These are phyloP conservation scores for Unio delphinus DNA, from an alignment of 2,888 invertebrate genomes.

Conservation along the genomic window DNA sequence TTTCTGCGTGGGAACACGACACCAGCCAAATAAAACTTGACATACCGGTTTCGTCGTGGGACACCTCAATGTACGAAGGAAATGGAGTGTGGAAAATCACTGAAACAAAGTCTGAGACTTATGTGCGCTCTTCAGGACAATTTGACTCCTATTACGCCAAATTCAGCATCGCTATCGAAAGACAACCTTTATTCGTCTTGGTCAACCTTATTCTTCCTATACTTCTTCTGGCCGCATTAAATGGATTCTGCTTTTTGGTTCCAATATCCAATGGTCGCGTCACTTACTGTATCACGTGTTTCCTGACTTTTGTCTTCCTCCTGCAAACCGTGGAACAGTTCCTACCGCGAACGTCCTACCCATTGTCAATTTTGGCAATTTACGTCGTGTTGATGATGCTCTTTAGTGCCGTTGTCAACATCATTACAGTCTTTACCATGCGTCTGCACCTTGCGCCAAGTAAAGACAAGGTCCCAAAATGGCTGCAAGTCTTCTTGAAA, in stretches of 20 bases:
- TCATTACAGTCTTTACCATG: constrained; percentile 16
- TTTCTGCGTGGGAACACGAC: constrained; percentile 15
- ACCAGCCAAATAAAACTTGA: constrained; percentile 5
- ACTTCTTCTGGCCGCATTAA: constrained; percentile 11
- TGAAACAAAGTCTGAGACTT: constrained; percentile 13
- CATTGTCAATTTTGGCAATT: constrained; percentile 23
- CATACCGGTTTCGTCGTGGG: constrained; percentile 1
- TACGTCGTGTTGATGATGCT: constrained; percentile 27
- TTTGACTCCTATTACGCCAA: background rate
- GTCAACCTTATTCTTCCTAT: constrained; percentile 26
- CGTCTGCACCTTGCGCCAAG: constrained; percentile 15
- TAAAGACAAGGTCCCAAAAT: constrained; percentile 13
- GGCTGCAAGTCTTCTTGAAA: constrained; percentile 8
- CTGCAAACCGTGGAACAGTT: constrained; percentile 21
- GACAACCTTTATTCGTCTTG: constrained; percentile 23
- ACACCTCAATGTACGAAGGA: constrained; percentile 6
- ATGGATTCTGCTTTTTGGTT: constrained; percentile 26
- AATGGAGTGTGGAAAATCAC: constrained; percentile 25
- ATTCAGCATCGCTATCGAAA: constrained; percentile 12
- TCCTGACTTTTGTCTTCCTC: constrained; percentile 27
- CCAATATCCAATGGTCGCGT: constrained; percentile 27
- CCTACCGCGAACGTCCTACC: constrained; percentile 18
- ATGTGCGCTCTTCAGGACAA: background rate
- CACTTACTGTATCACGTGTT: constrained; percentile 29
- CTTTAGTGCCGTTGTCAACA: constrained; percentile 18